phyloP scores from a whole-genome alignment of 2,113 vertebrate species.

The Empidonax alnorum region DNA sequence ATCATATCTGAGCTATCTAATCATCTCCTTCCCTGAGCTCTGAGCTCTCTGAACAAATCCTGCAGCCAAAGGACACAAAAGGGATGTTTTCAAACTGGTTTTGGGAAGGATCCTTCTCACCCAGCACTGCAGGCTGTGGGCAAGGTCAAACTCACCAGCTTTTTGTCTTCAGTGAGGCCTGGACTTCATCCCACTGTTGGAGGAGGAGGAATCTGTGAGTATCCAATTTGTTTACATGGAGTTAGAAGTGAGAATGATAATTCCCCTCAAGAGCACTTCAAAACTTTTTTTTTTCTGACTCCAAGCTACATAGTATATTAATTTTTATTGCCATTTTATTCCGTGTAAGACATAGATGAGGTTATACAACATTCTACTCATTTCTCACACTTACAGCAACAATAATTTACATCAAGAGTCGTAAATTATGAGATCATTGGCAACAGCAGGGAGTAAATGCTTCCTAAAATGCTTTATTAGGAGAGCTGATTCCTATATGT shows the following conservation, averaged over 20 bases:
- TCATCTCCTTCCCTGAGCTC: background rate
- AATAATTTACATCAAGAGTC: background rate
- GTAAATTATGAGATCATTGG: background rate
- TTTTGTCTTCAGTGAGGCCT: background rate
- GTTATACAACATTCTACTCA: background rate
- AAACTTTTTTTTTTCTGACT: background rate
- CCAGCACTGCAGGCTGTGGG: background rate
- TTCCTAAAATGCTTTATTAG: background rate
- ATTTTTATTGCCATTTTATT: background rate
- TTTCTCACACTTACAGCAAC: background rate
- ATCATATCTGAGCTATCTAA: background rate
- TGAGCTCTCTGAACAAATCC: background rate
- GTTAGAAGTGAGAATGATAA: background rate
- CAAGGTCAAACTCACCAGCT: background rate
- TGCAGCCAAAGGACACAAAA: background rate
- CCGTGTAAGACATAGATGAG: background rate
- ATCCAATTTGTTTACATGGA: fast-evolving
- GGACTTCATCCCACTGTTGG: background rate
- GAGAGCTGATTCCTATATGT: background rate
- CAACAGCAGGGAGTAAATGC: background rate
- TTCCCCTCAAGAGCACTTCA: background rate
- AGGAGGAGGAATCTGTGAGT: background rate
- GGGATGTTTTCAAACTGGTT: background rate
- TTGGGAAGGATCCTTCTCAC: background rate
- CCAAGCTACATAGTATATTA: background rate